Conservation (phyloP, 2,888 invertebrate genomes). For the Aphidius colemani region DNA sequence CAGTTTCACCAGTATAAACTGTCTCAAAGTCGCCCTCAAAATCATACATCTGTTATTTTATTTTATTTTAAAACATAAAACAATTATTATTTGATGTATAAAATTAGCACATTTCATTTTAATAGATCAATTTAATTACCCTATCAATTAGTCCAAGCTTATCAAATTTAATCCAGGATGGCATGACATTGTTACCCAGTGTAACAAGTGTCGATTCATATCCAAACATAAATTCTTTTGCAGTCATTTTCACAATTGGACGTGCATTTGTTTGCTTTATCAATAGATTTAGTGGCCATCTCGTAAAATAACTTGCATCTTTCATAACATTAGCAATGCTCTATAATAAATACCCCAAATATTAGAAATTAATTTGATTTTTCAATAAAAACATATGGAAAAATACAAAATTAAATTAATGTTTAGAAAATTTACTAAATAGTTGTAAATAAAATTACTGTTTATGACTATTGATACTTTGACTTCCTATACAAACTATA, state of each 20-base stretch:
- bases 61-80: too few relatives aligned
- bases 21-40: constrained; percentile 81
- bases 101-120: neutral
- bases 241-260: constrained; percentile 80
- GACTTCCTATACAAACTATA: too few relatives aligned
- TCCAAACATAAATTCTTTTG: constrained; percentile 88
- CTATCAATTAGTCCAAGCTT: constrained; percentile 87
- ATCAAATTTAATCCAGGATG: constrained; percentile 84
- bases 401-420: too few relatives aligned
- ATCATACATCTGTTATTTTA: constrained; percentile 86
- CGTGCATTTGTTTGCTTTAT: constrained; percentile 71
- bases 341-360: constrained; percentile 60
- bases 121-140: constrained; percentile 63
- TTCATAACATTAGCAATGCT: constrained; percentile 81
- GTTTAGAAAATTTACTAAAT: too few relatives aligned
- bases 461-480: too few relatives aligned
- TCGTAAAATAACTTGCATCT: constrained; percentile 68
- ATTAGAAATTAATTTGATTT: too few relatives aligned
- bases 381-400: too few relatives aligned
- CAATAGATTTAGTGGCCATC: constrained; percentile 73
- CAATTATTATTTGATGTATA: neutral
- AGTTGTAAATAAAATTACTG: too few relatives aligned
- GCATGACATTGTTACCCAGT: constrained; percentile 80
- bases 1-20: constrained; percentile 72
- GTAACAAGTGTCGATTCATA: constrained; percentile 81